Conservation (phyloP, 2,888 invertebrate genomes). For the Terebella lapidaria region DNA sequence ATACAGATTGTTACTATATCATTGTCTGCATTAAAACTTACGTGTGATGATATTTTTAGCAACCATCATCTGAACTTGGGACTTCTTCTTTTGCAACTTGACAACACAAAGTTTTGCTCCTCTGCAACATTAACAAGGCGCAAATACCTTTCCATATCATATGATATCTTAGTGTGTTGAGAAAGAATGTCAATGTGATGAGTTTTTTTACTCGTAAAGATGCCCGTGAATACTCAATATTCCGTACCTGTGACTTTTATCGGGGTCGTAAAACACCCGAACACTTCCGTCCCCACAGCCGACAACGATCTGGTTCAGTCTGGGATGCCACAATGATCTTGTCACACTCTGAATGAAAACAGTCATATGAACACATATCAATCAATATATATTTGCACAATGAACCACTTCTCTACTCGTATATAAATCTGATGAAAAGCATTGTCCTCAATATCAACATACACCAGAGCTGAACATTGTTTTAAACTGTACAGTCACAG, state of each 20-base stretch:
- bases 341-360: slow-evolving; percentile 62
- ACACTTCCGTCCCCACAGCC: slow-evolving; percentile 86
- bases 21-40: slow-evolving; percentile 41
- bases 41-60: slow-evolving; percentile 90
- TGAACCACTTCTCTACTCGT: no score
- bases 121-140: slow-evolving; percentile 25
- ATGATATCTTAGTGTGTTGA: background rate
- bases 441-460: no score
- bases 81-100: slow-evolving; percentile 36
- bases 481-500: no score
- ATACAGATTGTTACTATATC: background rate
- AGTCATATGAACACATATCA: background rate
- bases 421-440: no score
- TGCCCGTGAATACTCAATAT: no score
- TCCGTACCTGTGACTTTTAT: slow-evolving; percentile 64
- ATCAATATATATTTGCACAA: no score
- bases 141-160: background rate
- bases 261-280: slow-evolving; percentile 85
- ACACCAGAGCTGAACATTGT: no score
- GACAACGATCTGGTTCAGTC: slow-evolving; percentile 92
- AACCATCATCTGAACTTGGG: slow-evolving; percentile 74
- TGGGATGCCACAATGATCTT: slow-evolving; percentile 90
- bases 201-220: no score
- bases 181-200: no score
- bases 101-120: slow-evolving; percentile 37